phyloP scores from a whole-genome alignment of 2,888 invertebrate species.

The Megastigmus dorsalis region DNA sequence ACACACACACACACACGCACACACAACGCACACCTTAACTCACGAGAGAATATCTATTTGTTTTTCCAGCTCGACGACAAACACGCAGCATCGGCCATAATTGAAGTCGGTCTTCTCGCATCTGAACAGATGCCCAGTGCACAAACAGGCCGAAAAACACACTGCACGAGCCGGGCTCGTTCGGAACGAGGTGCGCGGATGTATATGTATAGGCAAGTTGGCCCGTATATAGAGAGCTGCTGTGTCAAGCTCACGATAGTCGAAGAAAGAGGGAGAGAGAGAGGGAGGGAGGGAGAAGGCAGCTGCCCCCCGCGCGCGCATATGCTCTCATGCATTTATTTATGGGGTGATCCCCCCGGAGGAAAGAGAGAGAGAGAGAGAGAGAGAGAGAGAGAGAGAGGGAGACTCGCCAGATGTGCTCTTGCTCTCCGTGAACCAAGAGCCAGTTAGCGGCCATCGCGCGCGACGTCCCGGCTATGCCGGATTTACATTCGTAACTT shows the following conservation, averaged over 20 bases:
- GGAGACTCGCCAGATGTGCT: constrained; percentile 38
- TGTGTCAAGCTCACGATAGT: background rate
- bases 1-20: too few species aligned
- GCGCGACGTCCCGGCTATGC: constrained; percentile 18
- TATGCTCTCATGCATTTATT: constrained; percentile 59
- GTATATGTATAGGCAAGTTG: too few species aligned
- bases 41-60: too few species aligned
- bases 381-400: constrained; percentile 3
- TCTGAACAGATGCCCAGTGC: too few species aligned
- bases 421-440: constrained; percentile 24
- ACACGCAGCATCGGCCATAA: too few species aligned
- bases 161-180: too few species aligned
- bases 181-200: too few species aligned
- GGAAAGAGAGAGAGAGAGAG: constrained; percentile 1
- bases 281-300: background rate
- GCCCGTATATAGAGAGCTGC: too few species aligned
- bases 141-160: too few species aligned
- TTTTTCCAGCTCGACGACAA: background rate
- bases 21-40: too few species aligned
- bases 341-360: constrained; percentile 53
- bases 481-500: constrained; percentile 71
- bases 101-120: too few species aligned
- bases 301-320: background rate
- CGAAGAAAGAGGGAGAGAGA: background rate
- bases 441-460: constrained; percentile 55